Conservation (phyloP, 1,140 invertebrate genomes). For the Diprion similis region DNA sequence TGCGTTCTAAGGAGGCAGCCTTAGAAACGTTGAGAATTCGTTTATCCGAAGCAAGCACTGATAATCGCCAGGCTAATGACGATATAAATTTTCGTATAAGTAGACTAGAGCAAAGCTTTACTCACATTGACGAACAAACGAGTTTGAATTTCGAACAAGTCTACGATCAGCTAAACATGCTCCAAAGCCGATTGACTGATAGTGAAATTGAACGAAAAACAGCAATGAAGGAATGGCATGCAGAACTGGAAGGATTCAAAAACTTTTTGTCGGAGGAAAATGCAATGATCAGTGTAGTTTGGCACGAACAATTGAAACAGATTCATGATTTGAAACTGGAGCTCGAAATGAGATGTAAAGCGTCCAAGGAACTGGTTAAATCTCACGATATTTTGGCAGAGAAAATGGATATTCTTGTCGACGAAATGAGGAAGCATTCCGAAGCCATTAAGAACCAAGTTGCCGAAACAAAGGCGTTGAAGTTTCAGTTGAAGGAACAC, state of each 20-base stretch:
- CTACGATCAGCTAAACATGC: slow-evolving; percentile 28
- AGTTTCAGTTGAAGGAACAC: slow-evolving; percentile 41
- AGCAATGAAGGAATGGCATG: slow-evolving; percentile 21
- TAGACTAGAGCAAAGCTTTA: slow-evolving; percentile 30
- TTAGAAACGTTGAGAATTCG: slow-evolving; percentile 11
- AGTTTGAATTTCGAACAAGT: slow-evolving; percentile 34
- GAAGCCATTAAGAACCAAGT: slow-evolving; percentile 23
- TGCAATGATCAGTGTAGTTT: slow-evolving; percentile 42
- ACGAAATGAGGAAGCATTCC: slow-evolving; percentile 22
- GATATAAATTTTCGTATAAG: slow-evolving; percentile 28
- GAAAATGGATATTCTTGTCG: slow-evolving; percentile 32
- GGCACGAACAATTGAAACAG: slow-evolving; percentile 47
- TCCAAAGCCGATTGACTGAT: slow-evolving; percentile 25
- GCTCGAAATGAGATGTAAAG: slow-evolving; percentile 47
- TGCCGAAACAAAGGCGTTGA: slow-evolving; percentile 31
- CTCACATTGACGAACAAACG: slow-evolving; percentile 30
- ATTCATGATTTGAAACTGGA: slow-evolving; percentile 51
- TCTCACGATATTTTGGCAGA: slow-evolving; percentile 34
- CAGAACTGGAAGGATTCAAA: slow-evolving; percentile 64
- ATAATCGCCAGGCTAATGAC: slow-evolving; percentile 15
- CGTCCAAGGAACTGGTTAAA: slow-evolving; percentile 41
- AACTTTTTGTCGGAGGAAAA: slow-evolving; percentile 57
- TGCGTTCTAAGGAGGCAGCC: slow-evolving; percentile 20
- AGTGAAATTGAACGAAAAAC: slow-evolving; percentile 24
- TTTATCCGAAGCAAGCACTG: slow-evolving; percentile 14